Conservation (phyloP, 2,888 invertebrate species). For the Eurytoma adleriae region DNA sequence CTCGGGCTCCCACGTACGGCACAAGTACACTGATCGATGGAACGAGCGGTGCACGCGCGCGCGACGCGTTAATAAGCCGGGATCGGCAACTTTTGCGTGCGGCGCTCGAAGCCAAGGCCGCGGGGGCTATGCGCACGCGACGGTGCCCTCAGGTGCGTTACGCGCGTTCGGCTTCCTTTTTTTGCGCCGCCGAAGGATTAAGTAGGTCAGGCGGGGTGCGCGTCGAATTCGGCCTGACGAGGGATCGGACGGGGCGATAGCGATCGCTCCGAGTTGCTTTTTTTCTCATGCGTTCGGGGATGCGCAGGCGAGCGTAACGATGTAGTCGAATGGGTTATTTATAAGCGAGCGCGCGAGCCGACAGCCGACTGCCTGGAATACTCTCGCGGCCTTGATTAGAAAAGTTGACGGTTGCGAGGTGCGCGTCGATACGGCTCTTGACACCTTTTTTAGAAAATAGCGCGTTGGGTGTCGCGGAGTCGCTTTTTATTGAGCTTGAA, state of each 20-base stretch:
- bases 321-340: neutral
- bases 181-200: neutral
- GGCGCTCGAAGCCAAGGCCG: neutral
- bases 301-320: too few relatives aligned
- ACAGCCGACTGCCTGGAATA: too few relatives aligned
- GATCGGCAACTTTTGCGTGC: neutral
- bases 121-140: slow-evolving; percentile 12
- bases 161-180: neutral
- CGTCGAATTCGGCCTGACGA: neutral
- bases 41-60: neutral
- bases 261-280: slow-evolving; percentile 1
- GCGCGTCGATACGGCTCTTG: too few relatives aligned
- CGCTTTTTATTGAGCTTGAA: too few relatives aligned
- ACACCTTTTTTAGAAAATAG: too few relatives aligned
- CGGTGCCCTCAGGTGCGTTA: neutral
- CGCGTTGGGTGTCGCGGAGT: too few relatives aligned
- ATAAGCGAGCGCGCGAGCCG: neutral
- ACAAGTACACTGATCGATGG: slow-evolving; percentile 18
- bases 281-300: neutral
- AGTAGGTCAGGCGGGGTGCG: slow-evolving; percentile 8
- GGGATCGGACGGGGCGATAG: neutral
- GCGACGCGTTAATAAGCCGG: neutral
- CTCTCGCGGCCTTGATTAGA: too few relatives aligned
- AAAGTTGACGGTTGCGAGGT: too few relatives aligned
- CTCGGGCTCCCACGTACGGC: too few relatives aligned